A percentile compares a stretch with the other conserved stretches of the same genome.
Conservation (phyloP, 2,888 invertebrate species). For the Alcis repandata region DNA sequence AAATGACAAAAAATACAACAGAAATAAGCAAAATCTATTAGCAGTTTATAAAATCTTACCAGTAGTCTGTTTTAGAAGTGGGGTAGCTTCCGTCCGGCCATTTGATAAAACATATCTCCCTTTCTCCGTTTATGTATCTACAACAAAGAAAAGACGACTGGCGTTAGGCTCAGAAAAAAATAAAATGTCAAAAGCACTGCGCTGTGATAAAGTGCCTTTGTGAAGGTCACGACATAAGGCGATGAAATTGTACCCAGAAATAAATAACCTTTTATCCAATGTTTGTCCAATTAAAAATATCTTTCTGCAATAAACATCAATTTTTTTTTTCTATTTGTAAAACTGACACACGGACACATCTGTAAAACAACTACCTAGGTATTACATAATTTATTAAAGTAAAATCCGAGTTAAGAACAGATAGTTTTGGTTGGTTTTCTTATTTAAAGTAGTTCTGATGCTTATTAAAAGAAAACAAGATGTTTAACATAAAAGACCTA, state of each 20-base stretch:
- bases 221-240: neutral
- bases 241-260: neutral
- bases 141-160: constrained; percentile 47
- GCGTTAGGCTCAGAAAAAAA: neutral
- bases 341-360: too few relatives aligned
- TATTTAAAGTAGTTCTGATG: too few relatives aligned
- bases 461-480: too few relatives aligned
- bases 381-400: too few relatives aligned
- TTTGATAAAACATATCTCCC: constrained; percentile 87
- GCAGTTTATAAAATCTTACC: constrained; percentile 72
- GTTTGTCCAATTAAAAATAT: neutral
- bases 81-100: constrained; percentile 89
- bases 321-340: neutral
- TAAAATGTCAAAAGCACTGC: constrained; percentile 14
- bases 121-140: constrained; percentile 81
- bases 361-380: too few relatives aligned
- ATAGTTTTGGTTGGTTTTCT: too few relatives aligned
- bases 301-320: neutral
- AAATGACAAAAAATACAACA: neutral
- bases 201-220: constrained; percentile 6
- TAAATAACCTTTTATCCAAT: neutral
- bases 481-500: neutral
- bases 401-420: too few relatives aligned
- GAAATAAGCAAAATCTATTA: neutral
- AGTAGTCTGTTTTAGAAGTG: constrained; percentile 87